Evolutionary conservation across 2,797 vertebrate genomes (phyloP).

Genomic region (Austrolebias charrua): DNA sequence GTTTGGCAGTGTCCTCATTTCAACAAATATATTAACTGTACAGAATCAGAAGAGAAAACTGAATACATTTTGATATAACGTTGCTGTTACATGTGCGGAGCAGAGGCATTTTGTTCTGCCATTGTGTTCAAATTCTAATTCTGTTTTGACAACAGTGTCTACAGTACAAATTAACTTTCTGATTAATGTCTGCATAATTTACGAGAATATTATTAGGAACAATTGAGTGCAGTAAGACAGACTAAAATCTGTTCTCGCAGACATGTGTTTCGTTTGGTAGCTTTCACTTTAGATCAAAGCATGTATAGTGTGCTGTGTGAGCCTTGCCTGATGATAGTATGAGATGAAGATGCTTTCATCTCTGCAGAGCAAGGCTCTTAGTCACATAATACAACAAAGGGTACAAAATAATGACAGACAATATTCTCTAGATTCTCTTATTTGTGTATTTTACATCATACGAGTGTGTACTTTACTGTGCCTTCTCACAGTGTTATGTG

Average conservation of each 20-base stretch:
- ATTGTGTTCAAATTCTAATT: background rate
- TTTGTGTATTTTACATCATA: slow-evolving; percentile 18
- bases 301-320: slow-evolving; percentile 46
- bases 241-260: slow-evolving; percentile 28
- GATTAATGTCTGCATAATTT: slow-evolving; percentile 27
- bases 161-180: slow-evolving; percentile 39
- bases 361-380: slow-evolving; percentile 63
- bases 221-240: slow-evolving; percentile 24
- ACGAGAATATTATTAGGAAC: slow-evolving; percentile 10
- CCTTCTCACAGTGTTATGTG: slow-evolving; percentile 2
- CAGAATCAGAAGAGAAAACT: slow-evolving; percentile 9
- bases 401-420: slow-evolving; percentile 62
- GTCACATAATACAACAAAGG: slow-evolving; percentile 64
- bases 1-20: slow-evolving; percentile 7
- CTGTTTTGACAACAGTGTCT: slow-evolving; percentile 35
- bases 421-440: slow-evolving; percentile 36
- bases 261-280: slow-evolving; percentile 46
- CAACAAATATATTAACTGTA: slow-evolving; percentile 17
- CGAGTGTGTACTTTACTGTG: slow-evolving; percentile 13
- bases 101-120: background rate
- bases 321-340: slow-evolving; percentile 62
- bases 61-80: slow-evolving; percentile 15
- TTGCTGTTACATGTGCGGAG: too few relatives aligned
- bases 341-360: slow-evolving; percentile 72
- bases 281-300: slow-evolving; percentile 63